These are phyloP conservation scores for Lucinisca nassula DNA, from an alignment of 2,888 invertebrate genomes.

Conservation along the genomic window DNA sequence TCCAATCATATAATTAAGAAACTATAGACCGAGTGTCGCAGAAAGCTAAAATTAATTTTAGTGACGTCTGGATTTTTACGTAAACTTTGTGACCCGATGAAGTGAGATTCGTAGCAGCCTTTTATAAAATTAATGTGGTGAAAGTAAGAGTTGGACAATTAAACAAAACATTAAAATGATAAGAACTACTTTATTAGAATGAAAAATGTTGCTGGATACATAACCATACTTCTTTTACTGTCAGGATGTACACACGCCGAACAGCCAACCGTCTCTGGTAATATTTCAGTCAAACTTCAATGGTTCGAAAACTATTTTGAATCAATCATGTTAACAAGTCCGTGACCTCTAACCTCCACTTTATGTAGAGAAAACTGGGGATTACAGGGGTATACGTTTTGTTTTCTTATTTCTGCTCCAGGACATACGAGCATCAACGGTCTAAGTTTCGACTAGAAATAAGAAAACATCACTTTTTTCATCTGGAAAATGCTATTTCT, in stretches of 20 bases:
- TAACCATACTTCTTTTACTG: not conserved
- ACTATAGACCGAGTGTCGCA: not conserved
- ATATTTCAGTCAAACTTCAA: not conserved
- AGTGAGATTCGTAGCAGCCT: not conserved
- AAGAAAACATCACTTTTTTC: too few relatives aligned
- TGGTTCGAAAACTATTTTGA: not conserved
- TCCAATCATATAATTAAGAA: not conserved
- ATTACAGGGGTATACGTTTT: too few relatives aligned
- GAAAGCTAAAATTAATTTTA: not conserved
- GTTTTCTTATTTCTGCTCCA: too few relatives aligned
- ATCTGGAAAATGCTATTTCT: too few relatives aligned
- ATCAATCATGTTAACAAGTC: too few relatives aligned
- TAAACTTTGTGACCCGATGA: not conserved
- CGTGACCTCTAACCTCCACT: too few relatives aligned
- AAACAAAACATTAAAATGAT: not conserved
- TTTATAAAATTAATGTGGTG: not conserved
- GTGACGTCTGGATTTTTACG: not conserved
- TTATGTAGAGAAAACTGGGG: too few relatives aligned
- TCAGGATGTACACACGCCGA: constrained; percentile 3
- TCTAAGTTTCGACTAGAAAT: too few relatives aligned
- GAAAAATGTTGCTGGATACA: not conserved
- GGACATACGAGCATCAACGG: too few relatives aligned
- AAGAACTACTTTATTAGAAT: constrained; percentile 1
- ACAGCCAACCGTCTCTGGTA: not conserved
- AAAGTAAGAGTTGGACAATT: not conserved